These are phyloP conservation scores for Sphinx pinastri DNA, from an alignment of 2,888 invertebrate species.

Conservation along the genomic window DNA sequence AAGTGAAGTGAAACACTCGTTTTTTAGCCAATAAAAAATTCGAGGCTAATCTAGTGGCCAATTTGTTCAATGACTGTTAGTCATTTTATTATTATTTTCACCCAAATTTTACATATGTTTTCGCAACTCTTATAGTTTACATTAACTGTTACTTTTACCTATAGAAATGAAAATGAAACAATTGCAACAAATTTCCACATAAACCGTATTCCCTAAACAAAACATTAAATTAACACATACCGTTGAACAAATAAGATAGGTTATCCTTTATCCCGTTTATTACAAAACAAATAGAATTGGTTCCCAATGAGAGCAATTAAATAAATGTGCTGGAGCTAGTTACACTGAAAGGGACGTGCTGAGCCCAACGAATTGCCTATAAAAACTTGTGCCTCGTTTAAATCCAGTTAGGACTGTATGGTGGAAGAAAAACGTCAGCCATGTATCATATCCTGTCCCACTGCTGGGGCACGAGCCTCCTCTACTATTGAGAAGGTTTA, in stretches of 20 bases:
- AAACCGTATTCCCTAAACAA: neutral
- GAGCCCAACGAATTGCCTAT: slow-evolving; percentile 60
- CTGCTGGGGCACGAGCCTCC: no score
- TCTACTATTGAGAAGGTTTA: no score
- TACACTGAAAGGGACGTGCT: slow-evolving; percentile 51
- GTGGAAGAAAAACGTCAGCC: neutral
- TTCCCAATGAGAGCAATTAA: slow-evolving; percentile 57
- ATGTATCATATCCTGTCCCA: neutral
- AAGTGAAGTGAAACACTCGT: no score
- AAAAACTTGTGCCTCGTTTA: slow-evolving; percentile 49
- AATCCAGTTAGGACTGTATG: slow-evolving; percentile 14
- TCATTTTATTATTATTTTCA: no score
- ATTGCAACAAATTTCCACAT: neutral
- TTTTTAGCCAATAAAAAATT: no score
- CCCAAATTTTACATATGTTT: no score
- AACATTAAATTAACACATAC: neutral
- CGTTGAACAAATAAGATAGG: slow-evolving; percentile 30
- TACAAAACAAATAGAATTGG: slow-evolving; percentile 47
- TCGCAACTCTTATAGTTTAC: no score
- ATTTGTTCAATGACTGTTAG: no score
- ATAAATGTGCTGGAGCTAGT: slow-evolving; percentile 58
- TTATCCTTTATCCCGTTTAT: slow-evolving; percentile 36
- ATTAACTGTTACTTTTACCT: no score
- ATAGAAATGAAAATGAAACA: no score
- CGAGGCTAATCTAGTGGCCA: no score